Base-by-base conservation (phyloP, 2,113 vertebrate species). In the Propithecus coquereli region DNA sequence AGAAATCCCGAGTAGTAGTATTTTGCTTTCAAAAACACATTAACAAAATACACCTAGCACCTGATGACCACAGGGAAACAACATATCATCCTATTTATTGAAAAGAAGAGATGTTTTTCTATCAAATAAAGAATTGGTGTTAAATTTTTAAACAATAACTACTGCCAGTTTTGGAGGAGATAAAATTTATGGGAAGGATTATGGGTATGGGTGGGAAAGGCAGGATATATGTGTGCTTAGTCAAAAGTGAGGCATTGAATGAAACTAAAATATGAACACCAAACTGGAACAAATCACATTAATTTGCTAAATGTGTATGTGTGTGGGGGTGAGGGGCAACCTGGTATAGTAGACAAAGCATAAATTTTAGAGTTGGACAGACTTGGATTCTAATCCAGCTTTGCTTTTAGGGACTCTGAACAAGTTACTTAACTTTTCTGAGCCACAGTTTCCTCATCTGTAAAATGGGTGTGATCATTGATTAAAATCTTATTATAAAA, bases 401-500 rank as follows among this genome's bases (percentile, higher is more conserved):
- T 97, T 80, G 20, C 54, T 83, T 13, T 86, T 82, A 63, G 74
- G 47, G 52, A 94, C 43, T n/a, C 20, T 47, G 65, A 92, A 11
- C 5, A 61, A 73, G 27, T n/a, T 83, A 65, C 52, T 80, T 95
- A 61, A 89, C 8, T 13, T 86, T 22, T 92, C 74, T 57, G 27
- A 94, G 68, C 73, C 73, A 63, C 25, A 57, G 47, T 70, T 86
- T 90, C 43, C 37, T 90, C 43, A 88, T 70, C 52, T 74, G 25
- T 84, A 93, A 95, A 84, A 88, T 88, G 7, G 34, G 16, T 76
- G 57, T 87, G 90, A 57, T 63, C 65, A 76, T 50, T 87, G 45
- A 81, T 81, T 94, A 83, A 95, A 95, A 84, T 91, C 8, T 79
- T 80, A 43, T 76, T 90, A 83, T 59, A 84, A 93, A 95, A 88